Evolutionary conservation across 2,113 vertebrate genomes (phyloP).

Genomic region (Leucoraja erinaceus): DNA sequence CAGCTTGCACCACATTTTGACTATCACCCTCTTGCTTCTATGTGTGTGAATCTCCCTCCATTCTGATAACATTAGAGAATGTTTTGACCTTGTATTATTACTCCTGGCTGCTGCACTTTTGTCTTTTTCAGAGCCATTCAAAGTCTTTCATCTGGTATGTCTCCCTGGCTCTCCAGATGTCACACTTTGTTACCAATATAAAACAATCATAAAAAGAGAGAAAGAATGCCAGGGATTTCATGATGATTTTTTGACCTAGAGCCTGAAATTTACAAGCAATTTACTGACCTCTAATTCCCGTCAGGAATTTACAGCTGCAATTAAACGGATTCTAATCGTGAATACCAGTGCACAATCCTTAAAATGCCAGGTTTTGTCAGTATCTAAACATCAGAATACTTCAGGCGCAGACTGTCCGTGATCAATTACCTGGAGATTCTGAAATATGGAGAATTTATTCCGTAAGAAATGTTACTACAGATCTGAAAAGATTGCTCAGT

Average conservation of each 20-base stretch:
- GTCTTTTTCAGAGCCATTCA: neutral
- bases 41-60: neutral
- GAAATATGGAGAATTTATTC: neutral
- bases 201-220: slow-evolving; percentile 5
- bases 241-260: neutral
- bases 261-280: slow-evolving; percentile 25
- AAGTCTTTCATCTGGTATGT: slow-evolving; percentile 16
- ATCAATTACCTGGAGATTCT: neutral
- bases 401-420: neutral
- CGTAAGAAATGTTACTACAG: slow-evolving; percentile 2
- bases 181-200: slow-evolving; percentile 20
- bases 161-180: slow-evolving; percentile 15
- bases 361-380: neutral
- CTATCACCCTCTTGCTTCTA: neutral
- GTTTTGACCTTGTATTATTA: neutral
- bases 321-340: neutral
- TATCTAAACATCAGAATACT: neutral
- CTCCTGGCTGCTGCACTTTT: neutral
- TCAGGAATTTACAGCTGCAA: slow-evolving; percentile 32
- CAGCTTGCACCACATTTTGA: neutral
- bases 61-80: neutral
- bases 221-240: slow-evolving; percentile 22
- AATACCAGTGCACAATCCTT: neutral
- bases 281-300: slow-evolving; percentile 8
- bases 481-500: neutral